Conservation (phyloP, 1,140 invertebrate species). For the Drosophila orosa region DNA sequence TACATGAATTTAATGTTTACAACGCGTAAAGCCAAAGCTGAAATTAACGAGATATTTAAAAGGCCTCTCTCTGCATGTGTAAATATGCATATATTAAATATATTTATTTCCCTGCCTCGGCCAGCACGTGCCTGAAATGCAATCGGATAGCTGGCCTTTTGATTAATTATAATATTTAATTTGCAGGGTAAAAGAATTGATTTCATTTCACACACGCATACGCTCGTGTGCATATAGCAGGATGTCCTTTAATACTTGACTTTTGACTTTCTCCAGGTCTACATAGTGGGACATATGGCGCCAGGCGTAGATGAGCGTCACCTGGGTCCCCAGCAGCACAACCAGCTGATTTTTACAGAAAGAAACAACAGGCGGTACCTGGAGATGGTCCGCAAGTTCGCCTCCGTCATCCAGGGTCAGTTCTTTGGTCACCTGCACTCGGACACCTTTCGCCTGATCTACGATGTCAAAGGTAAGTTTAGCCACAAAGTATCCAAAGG, state of each 20-base stretch:
- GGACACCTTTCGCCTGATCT: slow-evolving; percentile 94
- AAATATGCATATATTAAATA: slow-evolving; percentile 20
- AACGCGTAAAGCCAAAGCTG: slow-evolving; percentile 5
- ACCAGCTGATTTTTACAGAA: slow-evolving; percentile 87
- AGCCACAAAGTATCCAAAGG: not conserved
- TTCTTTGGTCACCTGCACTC: slow-evolving; percentile 97
- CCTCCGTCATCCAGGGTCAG: slow-evolving; percentile 93
- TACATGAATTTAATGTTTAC: slow-evolving; percentile 12
- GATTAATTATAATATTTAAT: slow-evolving; percentile 59
- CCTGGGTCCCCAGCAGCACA: slow-evolving; percentile 86
- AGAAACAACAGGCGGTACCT: slow-evolving; percentile 90
- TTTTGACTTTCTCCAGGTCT: slow-evolving; percentile 88
- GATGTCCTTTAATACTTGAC: slow-evolving; percentile 12
- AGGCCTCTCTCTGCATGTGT: slow-evolving; percentile 2
- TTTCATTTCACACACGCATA: slow-evolving; percentile 14
- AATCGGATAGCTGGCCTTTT: slow-evolving; percentile 37
- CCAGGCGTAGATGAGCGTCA: slow-evolving; percentile 94
- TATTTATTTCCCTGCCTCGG: not conserved
- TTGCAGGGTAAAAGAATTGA: slow-evolving; percentile 21
- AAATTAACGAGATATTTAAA: slow-evolving; percentile 42
- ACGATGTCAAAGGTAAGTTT: slow-evolving; percentile 89
- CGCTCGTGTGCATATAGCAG: not conserved
- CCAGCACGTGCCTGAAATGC: slow-evolving; percentile 21
- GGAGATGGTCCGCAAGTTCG: slow-evolving; percentile 89
- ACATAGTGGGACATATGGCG: slow-evolving; percentile 94